A percentile compares a stretch with the other conserved stretches of the same genome.
phyloP scores from a whole-genome alignment of 2,797 vertebrate genomes.

The Thripadectes ignobilis region DNA sequence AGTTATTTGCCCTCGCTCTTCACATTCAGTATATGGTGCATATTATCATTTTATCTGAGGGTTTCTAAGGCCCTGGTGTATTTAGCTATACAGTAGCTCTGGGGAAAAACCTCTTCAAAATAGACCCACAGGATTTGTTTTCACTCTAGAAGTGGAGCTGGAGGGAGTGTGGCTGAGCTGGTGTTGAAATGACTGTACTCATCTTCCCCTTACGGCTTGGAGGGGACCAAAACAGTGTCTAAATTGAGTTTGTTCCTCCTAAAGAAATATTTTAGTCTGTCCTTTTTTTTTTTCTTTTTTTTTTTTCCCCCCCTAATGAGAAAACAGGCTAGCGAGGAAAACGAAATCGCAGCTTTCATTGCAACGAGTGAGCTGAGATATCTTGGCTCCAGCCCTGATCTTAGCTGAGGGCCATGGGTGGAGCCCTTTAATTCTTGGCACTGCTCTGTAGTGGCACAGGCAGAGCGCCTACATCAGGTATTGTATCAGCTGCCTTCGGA shows the following conservation, averaged over 20 bases:
- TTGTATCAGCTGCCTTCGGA: conserved; percentile 29
- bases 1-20: background rate
- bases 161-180: accelerated
- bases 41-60: background rate
- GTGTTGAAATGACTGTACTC: background rate
- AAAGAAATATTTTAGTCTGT: background rate
- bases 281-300: too few species aligned
- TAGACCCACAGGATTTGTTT: background rate
- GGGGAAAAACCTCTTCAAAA: background rate
- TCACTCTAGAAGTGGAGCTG: background rate
- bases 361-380: background rate
- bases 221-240: background rate
- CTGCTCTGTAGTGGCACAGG: background rate
- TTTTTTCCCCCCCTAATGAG: background rate
- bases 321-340: background rate
- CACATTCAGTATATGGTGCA: background rate
- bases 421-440: conserved; percentile 28
- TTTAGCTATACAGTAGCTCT: background rate
- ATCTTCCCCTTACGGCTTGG: background rate
- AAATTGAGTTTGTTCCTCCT: background rate
- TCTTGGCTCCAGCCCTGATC: conserved; percentile 9
- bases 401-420: conserved; percentile 54
- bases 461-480: background rate
- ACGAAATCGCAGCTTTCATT: background rate
- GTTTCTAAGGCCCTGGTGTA: background rate